Conservation (phyloP, 2,888 invertebrate genomes). For the Dynastes tityus region DNA sequence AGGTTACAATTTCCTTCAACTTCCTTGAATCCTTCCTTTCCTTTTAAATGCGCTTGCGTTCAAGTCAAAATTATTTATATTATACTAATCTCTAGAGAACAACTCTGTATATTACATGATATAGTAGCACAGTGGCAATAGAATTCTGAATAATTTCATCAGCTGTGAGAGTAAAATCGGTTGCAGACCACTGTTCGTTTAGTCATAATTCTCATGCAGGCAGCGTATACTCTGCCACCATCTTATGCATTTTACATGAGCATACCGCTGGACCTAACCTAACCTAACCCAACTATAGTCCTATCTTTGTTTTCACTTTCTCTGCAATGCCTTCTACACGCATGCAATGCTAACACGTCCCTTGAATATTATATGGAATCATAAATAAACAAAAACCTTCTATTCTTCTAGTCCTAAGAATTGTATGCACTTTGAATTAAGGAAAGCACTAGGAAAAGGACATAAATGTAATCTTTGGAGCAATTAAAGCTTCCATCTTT, state of each 20-base stretch:
- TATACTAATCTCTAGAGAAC: no score
- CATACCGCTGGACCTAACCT: slow-evolving; percentile 70
- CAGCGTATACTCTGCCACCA: slow-evolving; percentile 68
- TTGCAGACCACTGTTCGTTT: slow-evolving; percentile 67
- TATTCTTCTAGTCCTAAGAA: no score
- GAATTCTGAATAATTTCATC: slow-evolving; percentile 54
- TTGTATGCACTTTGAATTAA: no score
- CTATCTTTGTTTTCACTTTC: slow-evolving; percentile 64
- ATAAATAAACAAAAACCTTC: slow-evolving; percentile 17
- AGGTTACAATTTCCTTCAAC: no score
- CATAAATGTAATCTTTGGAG: no score
- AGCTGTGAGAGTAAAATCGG: slow-evolving; percentile 53
- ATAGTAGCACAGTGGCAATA: slow-evolving; percentile 37
- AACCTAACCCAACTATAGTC: slow-evolving; percentile 69
- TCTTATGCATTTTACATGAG: slow-evolving; percentile 82
- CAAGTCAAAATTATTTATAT: no score
- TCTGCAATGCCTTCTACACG: slow-evolving; percentile 53
- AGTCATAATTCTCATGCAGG: slow-evolving; percentile 71
- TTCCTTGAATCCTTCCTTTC: no score
- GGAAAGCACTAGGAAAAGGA: no score
- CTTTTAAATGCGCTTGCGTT: no score
- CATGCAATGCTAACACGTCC: slow-evolving; percentile 44
- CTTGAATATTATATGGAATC: slow-evolving; percentile 33
- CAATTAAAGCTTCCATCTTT: no score
- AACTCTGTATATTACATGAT: neutral